Evolutionary conservation across 2,113 vertebrate species (phyloP), one percentile per base, ranked within the genome.

Genomic region (Danio rerio): DNA sequence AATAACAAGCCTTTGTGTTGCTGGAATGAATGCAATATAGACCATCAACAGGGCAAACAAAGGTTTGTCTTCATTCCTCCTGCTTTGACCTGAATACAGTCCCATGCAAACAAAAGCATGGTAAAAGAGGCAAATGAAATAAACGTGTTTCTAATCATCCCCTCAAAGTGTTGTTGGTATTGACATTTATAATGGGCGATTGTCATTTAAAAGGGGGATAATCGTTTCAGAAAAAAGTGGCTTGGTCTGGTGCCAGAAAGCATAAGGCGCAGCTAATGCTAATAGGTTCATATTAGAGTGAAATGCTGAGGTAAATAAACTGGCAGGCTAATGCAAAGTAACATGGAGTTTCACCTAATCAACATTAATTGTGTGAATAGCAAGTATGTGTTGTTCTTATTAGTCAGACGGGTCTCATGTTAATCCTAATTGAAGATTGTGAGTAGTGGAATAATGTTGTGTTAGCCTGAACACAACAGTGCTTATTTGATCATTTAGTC

Each of bases 81-180:
- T 5, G 83, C 52, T 75, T 75, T 84, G 83, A 84, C 83, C 83
- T 81, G 80, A 84, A 84, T 81, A 61, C 78, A 42, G 49, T 80
- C n/a, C 3, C 62, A 11, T 80, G 80, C 62, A 59, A 45, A 74
- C 16, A 13, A 47, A 40, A 3, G 9, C 8, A 20, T 50, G 16
- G 42, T 52, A 52, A 73, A 73, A 59, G 45, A 76, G 55, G 15
- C 62, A 68, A 75, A 76, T 81, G 2, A 75, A 21, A 73, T 80
- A 81, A 66, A 80, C 9, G 16, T 42, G 61, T 47, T 78, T 53
- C 42, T 78, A 58, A 82, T 85, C 47, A 73, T 49, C n/a, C 31
- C 56, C 13, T 71, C 50, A 49, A 61, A 45, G 56, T 15, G 72
- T 42, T 62, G 78, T 80, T 84, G 43, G 45, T 81, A 78, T 78